Base-by-base conservation (phyloP, 2,888 invertebrate genomes). In the Kryphioiulus occultus region DNA sequence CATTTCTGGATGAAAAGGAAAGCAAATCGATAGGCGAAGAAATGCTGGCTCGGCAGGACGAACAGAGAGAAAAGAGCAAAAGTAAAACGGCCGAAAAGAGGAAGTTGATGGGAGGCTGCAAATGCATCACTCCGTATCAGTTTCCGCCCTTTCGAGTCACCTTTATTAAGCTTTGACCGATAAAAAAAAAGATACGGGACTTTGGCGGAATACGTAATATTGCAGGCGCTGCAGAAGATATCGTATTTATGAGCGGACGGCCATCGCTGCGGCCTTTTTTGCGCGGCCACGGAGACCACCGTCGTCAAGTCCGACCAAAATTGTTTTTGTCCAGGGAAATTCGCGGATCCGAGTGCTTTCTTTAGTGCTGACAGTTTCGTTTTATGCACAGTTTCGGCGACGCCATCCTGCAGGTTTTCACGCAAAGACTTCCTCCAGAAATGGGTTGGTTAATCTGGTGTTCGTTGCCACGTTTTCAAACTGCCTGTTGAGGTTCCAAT, bases 11-110 rank as follows among this genome's bases (percentile, higher is more conserved):
- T 32, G 32, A 82, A 30, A 82, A 82, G 82, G 32, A 82, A 82
- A 82, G 26, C 82, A 82, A 32, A 82, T 82, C 82, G 82, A 82
- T 82, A 82, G 30, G 47, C 47, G 47, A 47, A 82, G 32, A 26
- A 82, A 30, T 82, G 82, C 82, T 82, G 82, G 15, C 82, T 82
- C 82, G 10, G 82, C 82, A 82, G 17, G 47, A 47, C 17, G 47
- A 47, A 47, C 47, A 47, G 47, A 47, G 47, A 47, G 47, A 47
- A 47, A 47, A 47, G 47, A 47, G 47, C 47, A 47, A 47, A 47
- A 47, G 17, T 47, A 47, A 47, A 47, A 47, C 47, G 47, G 47
- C 47, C 47, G 47, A 47, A 47, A 47, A 47, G 47, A 47, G 47
- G 47, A 47, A 47, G 47, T 47, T 47, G 47, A 47, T 47, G 47